Conservation (phyloP, 2,888 invertebrate genomes). For the Caenorhabditis sp. region DNA sequence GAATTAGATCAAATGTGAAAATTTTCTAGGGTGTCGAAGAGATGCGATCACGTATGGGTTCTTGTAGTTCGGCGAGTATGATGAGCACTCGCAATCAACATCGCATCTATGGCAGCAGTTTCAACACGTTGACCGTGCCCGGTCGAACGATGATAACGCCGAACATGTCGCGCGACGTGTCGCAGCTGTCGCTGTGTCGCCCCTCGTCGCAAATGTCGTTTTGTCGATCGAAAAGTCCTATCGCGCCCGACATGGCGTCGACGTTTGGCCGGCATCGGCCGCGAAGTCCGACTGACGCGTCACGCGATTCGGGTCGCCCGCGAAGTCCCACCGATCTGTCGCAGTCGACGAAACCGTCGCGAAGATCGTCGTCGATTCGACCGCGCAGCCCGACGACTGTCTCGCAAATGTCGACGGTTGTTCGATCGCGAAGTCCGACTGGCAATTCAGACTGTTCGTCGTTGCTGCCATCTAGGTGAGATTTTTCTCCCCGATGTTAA, state of each 20-base stretch:
- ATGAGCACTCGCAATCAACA: conserved; percentile 56
- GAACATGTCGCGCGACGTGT: conserved; percentile 60
- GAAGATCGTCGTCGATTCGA: conserved; percentile 31
- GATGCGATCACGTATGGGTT: conserved; percentile 55
- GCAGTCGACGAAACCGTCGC: conserved; percentile 36
- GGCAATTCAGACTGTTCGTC: conserved; percentile 31
- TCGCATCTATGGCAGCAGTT: conserved; percentile 50
- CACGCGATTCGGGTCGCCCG: conserved; percentile 52
- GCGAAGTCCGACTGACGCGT: conserved; percentile 47
- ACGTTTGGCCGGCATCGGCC: conserved; percentile 32
- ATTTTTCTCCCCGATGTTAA: neutral
- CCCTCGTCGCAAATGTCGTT: conserved; percentile 45
- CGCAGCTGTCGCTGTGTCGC: conserved; percentile 52
- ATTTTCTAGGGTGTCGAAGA: conserved; percentile 56
- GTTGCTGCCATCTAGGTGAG: conserved; percentile 1
- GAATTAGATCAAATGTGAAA: no score
- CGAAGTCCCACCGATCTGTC: conserved; percentile 55
- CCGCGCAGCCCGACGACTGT: conserved; percentile 36
- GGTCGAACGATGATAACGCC: conserved; percentile 60
- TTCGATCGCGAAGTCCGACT: conserved; percentile 46
- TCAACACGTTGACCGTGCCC: conserved; percentile 58
- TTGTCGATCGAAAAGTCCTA: conserved; percentile 44
- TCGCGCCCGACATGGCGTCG: conserved; percentile 38
- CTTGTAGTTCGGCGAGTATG: conserved; percentile 56
- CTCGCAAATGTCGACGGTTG: conserved; percentile 34